phyloP scores from a whole-genome alignment of 2,888 invertebrate species.

The Dorcus parallelipipedus region DNA sequence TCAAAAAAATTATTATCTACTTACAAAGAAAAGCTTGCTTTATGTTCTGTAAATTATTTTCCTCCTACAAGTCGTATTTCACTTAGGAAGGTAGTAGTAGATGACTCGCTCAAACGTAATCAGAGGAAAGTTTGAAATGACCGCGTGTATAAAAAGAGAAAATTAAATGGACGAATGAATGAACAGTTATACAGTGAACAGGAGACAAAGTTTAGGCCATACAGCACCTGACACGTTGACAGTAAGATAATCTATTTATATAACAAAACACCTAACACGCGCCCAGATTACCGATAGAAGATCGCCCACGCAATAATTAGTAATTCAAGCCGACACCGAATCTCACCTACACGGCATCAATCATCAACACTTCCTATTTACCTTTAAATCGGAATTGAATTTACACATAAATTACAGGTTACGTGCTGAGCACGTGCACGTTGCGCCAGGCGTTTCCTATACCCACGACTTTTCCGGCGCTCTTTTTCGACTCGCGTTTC shows the following conservation, averaged over 20 bases:
- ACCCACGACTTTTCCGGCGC: no score
- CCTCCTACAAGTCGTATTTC: no score
- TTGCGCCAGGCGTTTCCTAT: no score
- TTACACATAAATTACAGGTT: background rate
- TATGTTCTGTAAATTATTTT: no score
- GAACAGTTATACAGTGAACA: slow-evolving; percentile 2
- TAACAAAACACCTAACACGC: slow-evolving; percentile 27
- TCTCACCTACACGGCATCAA: slow-evolving; percentile 25
- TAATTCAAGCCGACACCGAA: slow-evolving; percentile 32
- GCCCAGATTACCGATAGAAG: slow-evolving; percentile 28
- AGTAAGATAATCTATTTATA: slow-evolving; percentile 17
- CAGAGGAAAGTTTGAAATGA: no score
- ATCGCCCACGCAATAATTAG: slow-evolving; percentile 33
- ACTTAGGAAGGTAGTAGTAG: no score
- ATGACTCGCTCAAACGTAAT: no score
- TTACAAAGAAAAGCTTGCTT: no score
- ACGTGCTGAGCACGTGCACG: background rate
- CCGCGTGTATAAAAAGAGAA: no score
- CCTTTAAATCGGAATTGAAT: background rate
- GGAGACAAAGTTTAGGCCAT: slow-evolving; percentile 12
- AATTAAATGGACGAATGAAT: background rate
- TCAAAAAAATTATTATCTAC: no score
- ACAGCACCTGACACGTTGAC: slow-evolving; percentile 15
- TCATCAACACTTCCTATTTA: slow-evolving; percentile 18
- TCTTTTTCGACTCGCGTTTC: no score